These are phyloP conservation scores for Anolis apletophallus DNA, from an alignment of 2,797 vertebrate species.

Conservation along the genomic window DNA sequence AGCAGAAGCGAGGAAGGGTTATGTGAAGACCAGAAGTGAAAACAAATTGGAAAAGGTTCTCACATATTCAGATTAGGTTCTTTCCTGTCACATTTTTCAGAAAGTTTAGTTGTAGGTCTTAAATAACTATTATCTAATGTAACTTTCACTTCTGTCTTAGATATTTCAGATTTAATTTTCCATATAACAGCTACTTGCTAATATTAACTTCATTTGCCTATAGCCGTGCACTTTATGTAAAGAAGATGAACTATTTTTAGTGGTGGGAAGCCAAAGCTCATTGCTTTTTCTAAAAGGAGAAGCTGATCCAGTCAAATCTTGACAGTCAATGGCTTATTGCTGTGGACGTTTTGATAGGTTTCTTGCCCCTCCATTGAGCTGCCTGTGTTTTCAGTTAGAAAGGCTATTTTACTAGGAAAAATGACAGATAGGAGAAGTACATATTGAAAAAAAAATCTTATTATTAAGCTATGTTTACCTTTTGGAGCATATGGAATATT, in stretches of 20 bases:
- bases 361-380: constrained; percentile 13
- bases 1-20: neutral
- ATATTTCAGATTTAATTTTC: constrained; percentile 33
- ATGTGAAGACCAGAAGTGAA: constrained; percentile 27
- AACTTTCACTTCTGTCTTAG: constrained; percentile 23
- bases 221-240: constrained; percentile 43
- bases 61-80: constrained; percentile 17
- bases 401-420: neutral
- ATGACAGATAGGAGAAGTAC: neutral
- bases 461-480: neutral
- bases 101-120: constrained; percentile 25
- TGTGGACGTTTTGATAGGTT: constrained; percentile 19
- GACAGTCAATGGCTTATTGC: constrained; percentile 5
- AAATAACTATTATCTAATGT: constrained; percentile 14
- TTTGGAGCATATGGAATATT: constrained; percentile 6
- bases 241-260: constrained; percentile 59
- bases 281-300: constrained; percentile 31
- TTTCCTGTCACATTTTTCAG: constrained; percentile 1
- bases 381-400: constrained; percentile 37
- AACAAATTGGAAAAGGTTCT: constrained; percentile 25
- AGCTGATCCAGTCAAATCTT: constrained; percentile 42
- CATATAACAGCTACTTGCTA: constrained; percentile 27
- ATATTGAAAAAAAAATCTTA: neutral
- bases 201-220: constrained; percentile 41
- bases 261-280: constrained; percentile 45